Evolutionary conservation across 2,113 vertebrate genomes (phyloP), one percentile per base, ranked within the genome.

Genomic region (Cyphomyrus discorhynchus): DNA sequence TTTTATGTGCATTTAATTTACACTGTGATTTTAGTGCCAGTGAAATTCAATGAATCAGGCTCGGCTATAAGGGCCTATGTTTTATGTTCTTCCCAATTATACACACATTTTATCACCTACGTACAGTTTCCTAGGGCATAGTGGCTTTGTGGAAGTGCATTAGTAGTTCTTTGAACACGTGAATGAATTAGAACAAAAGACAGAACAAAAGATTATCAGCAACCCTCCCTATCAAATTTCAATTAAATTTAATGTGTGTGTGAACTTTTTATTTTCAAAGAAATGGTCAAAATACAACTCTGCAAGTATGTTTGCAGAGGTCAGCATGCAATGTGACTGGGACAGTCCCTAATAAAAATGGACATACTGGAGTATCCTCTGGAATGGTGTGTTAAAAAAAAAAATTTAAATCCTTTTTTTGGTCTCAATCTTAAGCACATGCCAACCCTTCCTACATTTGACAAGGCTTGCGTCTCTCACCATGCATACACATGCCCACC

Each of bases 311-410:
- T 46, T 45, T 87, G 49, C 85, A 53, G 31, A 56, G 27, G 85
- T 87, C 15, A 21, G 31, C 50, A 53, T 53, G 85, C 47, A 8
- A 56, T 15, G 39, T 4, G 50, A 50, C 31, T 56, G 15, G 1
- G 15, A 35, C 47, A 1, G 24, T 35, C 50, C 49, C 27, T 27
- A 53, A 87, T 50, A 39, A 53, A 53, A 21, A 7, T 87, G 27
- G 31, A 39, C 85, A 56, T 27, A 86, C 45, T 87, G 85, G 85
- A 53, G 50, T 87, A 8, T 39, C 86, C 88, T 90, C 50, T 90
- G 86, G 91, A 93, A 92, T 94, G 93, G 92, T 95, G 95, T 94
- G 45, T 89, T 89, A 93, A 95, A 5, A 89, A 83, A 89, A 27
- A 70, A 5, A 27, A 27, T 1, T 13, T 24, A 56, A 56, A 66